Evolutionary conservation across 2,888 invertebrate genomes (phyloP).

Genomic region (Sicus ferrugineus): DNA sequence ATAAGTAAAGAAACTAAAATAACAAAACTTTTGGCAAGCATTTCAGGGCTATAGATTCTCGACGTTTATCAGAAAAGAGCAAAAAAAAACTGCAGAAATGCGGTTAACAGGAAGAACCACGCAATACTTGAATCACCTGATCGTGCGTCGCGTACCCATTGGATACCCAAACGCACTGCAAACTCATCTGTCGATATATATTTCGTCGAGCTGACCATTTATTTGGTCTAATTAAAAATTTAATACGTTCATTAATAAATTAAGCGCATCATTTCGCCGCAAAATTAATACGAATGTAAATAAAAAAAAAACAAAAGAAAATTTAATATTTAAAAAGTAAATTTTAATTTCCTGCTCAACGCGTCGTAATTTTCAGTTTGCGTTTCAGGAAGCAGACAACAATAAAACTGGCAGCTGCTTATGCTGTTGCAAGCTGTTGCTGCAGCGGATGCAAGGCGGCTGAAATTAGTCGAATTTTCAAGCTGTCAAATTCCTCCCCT

Average conservation of each 20-base stretch:
- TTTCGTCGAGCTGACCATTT: background rate
- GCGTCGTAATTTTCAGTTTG: no score
- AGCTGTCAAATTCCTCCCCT: no score
- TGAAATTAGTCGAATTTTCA: no score
- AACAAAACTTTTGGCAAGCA: conserved; percentile 53
- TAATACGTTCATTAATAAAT: conserved; percentile 13
- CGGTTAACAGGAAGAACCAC: conserved; percentile 1
- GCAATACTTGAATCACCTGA: conserved; percentile 14
- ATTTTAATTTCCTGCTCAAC: no score
- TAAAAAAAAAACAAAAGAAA: background rate
- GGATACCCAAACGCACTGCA: background rate
- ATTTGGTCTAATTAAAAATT: conserved; percentile 8
- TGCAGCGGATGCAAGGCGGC: no score
- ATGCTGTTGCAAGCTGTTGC: no score
- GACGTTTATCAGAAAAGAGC: conserved; percentile 47
- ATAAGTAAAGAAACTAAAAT: background rate
- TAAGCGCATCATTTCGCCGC: background rate
- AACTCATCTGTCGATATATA: background rate
- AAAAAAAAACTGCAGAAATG: conserved; percentile 15
- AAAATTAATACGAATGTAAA: background rate
- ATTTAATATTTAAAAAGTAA: background rate
- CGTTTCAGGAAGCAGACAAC: no score
- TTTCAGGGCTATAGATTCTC: conserved; percentile 59
- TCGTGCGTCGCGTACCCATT: background rate
- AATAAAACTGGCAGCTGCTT: no score